Evolutionary conservation across 1,140 invertebrate genomes (phyloP).

Genomic region (Microplitis mediator): DNA sequence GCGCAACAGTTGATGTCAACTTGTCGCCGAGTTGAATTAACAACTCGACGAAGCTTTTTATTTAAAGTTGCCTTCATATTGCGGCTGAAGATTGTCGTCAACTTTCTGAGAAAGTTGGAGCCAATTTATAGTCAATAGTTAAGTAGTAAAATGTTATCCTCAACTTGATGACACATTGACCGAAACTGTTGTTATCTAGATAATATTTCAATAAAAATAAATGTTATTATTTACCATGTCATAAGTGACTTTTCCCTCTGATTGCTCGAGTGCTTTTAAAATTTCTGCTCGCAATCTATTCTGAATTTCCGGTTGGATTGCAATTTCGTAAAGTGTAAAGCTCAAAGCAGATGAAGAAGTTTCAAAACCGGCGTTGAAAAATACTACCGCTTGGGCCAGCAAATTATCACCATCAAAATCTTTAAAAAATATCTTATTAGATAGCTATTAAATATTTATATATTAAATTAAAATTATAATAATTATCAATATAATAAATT

Average conservation of each 20-base stretch:
- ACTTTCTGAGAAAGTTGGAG: too few species aligned
- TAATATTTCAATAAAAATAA: background rate
- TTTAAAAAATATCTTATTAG: constrained; percentile 26
- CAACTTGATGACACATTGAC: too few species aligned
- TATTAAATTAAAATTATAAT: too few species aligned
- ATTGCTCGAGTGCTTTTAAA: constrained; percentile 48
- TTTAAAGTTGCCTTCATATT: too few species aligned
- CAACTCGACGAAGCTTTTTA: background rate
- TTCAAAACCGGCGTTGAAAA: constrained; percentile 73
- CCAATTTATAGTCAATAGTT: too few species aligned
- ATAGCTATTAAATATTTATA: too few species aligned
- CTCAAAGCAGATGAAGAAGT: constrained; percentile 71
- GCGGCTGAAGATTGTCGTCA: too few species aligned
- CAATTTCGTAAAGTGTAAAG: constrained; percentile 65
- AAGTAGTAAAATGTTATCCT: too few species aligned
- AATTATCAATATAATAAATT: too few species aligned
- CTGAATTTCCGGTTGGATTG: constrained; percentile 65
- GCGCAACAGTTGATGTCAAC: too few species aligned
- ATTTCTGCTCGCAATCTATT: constrained; percentile 63
- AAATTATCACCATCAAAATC: constrained; percentile 70
- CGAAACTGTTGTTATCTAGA: too few species aligned
- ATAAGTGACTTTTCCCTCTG: constrained; percentile 58
- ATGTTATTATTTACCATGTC: constrained; percentile 39
- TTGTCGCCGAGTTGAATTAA: background rate
- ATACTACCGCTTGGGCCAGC: constrained; percentile 68